phyloP scores from a whole-genome alignment of 2,113 vertebrate species.

The Bufo gargarizans region DNA sequence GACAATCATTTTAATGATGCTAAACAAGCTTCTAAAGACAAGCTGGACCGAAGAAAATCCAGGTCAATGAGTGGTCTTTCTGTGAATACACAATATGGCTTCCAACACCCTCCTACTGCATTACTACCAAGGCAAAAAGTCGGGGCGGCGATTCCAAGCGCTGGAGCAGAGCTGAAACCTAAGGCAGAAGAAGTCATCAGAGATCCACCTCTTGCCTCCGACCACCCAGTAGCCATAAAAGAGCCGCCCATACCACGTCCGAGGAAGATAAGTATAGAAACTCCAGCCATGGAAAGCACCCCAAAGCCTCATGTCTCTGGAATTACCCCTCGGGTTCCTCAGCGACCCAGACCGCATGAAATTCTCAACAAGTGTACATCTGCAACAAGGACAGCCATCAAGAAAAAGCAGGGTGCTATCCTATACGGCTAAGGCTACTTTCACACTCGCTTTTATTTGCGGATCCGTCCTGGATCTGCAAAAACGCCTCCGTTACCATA shows the following conservation, averaged over 20 bases:
- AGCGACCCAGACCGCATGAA: constrained; percentile 73
- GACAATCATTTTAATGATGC: no score
- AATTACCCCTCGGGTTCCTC: constrained; percentile 71
- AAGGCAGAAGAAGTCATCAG: background rate
- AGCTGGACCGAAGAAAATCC: background rate
- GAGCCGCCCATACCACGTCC: background rate
- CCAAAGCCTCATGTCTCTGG: background rate
- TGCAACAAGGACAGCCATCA: constrained; percentile 47
- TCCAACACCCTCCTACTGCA: background rate
- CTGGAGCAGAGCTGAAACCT: background rate
- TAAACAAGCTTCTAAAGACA: background rate
- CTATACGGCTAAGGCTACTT: background rate
- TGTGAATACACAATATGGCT: background rate
- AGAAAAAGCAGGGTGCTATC: background rate
- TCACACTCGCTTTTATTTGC: no score
- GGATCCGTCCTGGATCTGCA: no score
- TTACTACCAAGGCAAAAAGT: background rate
- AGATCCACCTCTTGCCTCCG: no score
- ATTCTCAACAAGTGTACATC: constrained; percentile 70
- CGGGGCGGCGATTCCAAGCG: background rate
- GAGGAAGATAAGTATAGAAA: background rate
- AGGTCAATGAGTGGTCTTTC: constrained; percentile 26
- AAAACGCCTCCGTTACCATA: no score
- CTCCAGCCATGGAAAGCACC: background rate
- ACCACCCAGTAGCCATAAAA: background rate